These are phyloP conservation scores for Automeris io DNA, from an alignment of 2,888 invertebrate genomes.

Conservation along the genomic window DNA sequence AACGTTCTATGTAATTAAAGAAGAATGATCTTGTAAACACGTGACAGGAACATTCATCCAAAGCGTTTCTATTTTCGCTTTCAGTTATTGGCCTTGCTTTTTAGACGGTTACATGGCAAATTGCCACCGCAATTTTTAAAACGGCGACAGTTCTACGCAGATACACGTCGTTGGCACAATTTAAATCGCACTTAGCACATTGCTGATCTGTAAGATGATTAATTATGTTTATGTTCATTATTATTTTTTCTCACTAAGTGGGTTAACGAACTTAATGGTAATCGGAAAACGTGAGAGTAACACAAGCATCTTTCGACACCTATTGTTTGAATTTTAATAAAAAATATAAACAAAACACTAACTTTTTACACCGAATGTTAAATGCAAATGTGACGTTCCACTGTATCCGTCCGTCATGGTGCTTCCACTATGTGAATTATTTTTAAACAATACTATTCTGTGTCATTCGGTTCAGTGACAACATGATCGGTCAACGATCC, in stretches of 20 bases:
- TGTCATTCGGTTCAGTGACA: slow-evolving; percentile 55
- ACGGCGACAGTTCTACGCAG: slow-evolving; percentile 21
- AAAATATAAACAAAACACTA: slow-evolving; percentile 15
- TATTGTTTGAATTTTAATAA: slow-evolving; percentile 40
- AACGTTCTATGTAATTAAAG: background rate
- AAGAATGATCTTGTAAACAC: slow-evolving; percentile 12
- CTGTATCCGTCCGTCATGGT: slow-evolving; percentile 69
- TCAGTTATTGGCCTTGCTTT: slow-evolving; percentile 67
- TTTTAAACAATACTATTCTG: slow-evolving; percentile 60
- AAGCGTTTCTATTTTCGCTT: slow-evolving; percentile 51
- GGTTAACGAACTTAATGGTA: slow-evolving; percentile 71
- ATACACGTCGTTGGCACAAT: slow-evolving; percentile 47
- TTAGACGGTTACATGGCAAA: slow-evolving; percentile 51
- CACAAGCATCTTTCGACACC: slow-evolving; percentile 46
- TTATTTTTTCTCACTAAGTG: slow-evolving; percentile 61
- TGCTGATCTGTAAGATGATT: slow-evolving; percentile 32
- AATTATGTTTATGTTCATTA: slow-evolving; percentile 51
- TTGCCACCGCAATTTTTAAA: slow-evolving; percentile 64
- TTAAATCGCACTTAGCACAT: slow-evolving; percentile 33
- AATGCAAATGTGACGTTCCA: slow-evolving; percentile 53
- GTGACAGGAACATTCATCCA: slow-evolving; percentile 27
- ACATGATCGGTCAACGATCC: slow-evolving; percentile 61
- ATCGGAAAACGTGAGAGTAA: slow-evolving; percentile 61
- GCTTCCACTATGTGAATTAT: slow-evolving; percentile 60
- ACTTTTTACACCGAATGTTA: slow-evolving; percentile 19